Conservation (phyloP, 2,888 invertebrate genomes). For the Campoletis raptor region DNA sequence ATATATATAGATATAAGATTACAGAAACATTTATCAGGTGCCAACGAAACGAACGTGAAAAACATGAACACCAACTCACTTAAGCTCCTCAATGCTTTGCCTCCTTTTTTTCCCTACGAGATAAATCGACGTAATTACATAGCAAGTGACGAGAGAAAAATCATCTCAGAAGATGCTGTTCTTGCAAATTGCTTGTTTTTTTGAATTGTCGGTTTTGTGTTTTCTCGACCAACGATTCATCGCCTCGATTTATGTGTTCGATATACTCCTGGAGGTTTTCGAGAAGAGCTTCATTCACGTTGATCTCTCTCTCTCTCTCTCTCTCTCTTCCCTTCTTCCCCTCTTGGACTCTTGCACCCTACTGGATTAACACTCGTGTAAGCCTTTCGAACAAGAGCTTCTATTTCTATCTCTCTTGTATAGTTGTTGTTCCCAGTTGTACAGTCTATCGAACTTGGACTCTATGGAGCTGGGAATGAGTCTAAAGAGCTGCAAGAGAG, state of each 20-base stretch:
- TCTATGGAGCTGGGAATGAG: conserved; percentile 37
- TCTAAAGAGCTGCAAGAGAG: conserved; percentile 6
- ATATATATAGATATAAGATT: not conserved
- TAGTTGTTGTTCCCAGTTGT: conserved; percentile 47
- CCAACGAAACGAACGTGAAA: not conserved
- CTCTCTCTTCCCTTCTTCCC: not conserved
- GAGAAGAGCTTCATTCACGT: conserved; percentile 3
- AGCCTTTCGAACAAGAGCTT: conserved; percentile 66
- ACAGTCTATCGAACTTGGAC: conserved; percentile 39
- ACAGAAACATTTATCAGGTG: not conserved
- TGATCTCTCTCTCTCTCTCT: conserved; percentile 22
- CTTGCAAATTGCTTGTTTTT: not conserved
- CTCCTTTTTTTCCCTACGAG: not conserved
- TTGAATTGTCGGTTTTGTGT: not conserved
- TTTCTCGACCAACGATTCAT: not conserved
- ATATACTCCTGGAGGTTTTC: not conserved
- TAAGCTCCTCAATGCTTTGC: not conserved
- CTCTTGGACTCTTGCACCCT: conserved; percentile 49
- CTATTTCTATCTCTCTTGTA: not conserved
- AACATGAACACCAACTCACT: conserved; percentile 1
- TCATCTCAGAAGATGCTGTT: not conserved
- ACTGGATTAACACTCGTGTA: conserved; percentile 67
- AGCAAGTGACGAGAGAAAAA: conserved; percentile 3
- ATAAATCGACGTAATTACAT: conserved; percentile 5
- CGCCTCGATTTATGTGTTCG: not conserved